These are phyloP conservation scores for Phengaris alcon DNA, from an alignment of 2,888 invertebrate species.

Conservation along the genomic window DNA sequence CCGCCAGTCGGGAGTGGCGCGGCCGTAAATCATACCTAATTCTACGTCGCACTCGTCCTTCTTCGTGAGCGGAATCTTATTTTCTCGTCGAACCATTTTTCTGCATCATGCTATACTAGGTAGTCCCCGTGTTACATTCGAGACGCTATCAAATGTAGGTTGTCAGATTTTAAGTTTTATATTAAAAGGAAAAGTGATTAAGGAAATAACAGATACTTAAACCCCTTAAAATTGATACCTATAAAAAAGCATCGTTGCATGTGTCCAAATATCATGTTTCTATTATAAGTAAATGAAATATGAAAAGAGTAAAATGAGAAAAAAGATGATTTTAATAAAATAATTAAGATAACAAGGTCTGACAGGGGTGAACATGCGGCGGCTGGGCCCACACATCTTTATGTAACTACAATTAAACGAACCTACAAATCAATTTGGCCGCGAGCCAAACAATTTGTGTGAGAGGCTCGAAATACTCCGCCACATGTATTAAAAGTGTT, in stretches of 20 bases:
- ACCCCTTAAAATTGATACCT: too few species aligned
- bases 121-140: not conserved
- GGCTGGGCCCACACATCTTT: slow-evolving; percentile 14
- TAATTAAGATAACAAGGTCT: not conserved
- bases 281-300: not conserved
- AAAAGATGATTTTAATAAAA: not conserved
- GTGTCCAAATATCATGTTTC: not conserved
- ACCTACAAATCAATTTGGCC: slow-evolving; percentile 26
- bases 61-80: slow-evolving; percentile 68
- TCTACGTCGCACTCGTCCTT: slow-evolving; percentile 50
- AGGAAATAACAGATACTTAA: too few species aligned
- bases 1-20: slow-evolving; percentile 51
- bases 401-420: slow-evolving; percentile 26
- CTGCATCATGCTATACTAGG: slow-evolving; percentile 28
- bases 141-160: not conserved
- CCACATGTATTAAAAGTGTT: not conserved
- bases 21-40: slow-evolving; percentile 73
- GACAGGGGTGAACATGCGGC: not conserved
- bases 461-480: not conserved
- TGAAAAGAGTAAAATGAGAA: not conserved
- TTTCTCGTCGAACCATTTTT: slow-evolving; percentile 40
- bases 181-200: too few species aligned
- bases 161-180: not conserved
- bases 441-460: slow-evolving; percentile 18
- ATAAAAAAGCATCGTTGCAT: not conserved